Evolutionary conservation across 1,140 invertebrate genomes (phyloP), one percentile per base, ranked within the genome.

Genomic region (Drosophila asahinai): DNA sequence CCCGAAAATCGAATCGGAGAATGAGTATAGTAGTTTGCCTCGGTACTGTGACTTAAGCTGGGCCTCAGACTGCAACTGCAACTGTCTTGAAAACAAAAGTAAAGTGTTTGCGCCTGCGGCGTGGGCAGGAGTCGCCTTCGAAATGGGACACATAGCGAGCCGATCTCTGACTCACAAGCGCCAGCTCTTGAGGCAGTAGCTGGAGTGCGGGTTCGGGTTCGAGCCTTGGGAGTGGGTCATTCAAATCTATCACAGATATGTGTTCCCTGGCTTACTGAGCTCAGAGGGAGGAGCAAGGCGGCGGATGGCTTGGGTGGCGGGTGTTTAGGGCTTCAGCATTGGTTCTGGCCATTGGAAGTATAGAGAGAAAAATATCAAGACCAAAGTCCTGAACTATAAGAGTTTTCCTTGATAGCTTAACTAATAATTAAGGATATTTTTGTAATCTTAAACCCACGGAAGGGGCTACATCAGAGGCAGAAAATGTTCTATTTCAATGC

Each of bases 131-230:
- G 54, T 64, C 55, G 65, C 52, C 75, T 70, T 60, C 76, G 40
- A 70, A 68, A 68, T 78, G 74, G 73, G 83, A 82, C 76, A 86
- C 82, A 79, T 79, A 72, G 77, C 43, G 33, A 67, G 48, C 67
- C 75, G 83, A 86, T 87, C 72, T 83, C 73, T 87, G 83, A 87
- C 73, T 87, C 83, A 87, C 83, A 83, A 77, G 76, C 64, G 76
- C 64, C 65, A 59, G 65, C 45, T 33, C 61, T 65, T 47, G 47
- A 62, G 54, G 66, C 83, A 73, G 81, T 84, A 78, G 81, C 77
- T 38, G 0, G 27, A 67, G 55, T 67, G 40, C 33, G 52, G 52
- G 1, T 30, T 51, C 60, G 60, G 36, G 43, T 33, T 65, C 49
- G 61, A 54, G 75, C 76, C 66, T 73, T 83, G 61, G 51, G 76